Percentiles rank a stretch among this genome's conserved stretches.
Evolutionary conservation across 2,888 invertebrate genomes (phyloP).

Genomic region (Orchesellides sinensis): DNA sequence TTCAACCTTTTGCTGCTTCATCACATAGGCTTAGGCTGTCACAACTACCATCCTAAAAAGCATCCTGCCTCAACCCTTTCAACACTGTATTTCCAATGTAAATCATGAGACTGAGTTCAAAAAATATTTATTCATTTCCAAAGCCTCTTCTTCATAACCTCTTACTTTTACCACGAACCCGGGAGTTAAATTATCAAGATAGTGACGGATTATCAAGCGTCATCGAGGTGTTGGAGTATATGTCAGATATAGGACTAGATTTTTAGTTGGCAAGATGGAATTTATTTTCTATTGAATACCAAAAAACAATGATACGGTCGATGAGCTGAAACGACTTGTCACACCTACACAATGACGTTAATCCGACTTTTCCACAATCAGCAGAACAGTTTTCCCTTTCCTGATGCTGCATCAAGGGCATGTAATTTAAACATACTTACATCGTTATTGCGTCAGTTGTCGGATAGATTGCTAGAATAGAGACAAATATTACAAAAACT

Average conservation of each 20-base stretch:
- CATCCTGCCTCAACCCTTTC: too few species aligned
- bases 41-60: too few species aligned
- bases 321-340: constrained; percentile 49
- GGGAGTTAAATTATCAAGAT: constrained; percentile 14
- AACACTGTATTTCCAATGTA: too few species aligned
- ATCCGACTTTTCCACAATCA: neutral
- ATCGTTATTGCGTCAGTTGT: constrained; percentile 9
- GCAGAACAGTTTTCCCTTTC: neutral
- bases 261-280: neutral
- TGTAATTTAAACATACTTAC: neutral
- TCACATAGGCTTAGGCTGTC: too few species aligned
- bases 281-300: neutral
- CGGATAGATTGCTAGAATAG: constrained; percentile 1
- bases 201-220: constrained; percentile 4
- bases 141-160: neutral
- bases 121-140: too few species aligned
- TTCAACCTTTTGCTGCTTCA: too few species aligned
- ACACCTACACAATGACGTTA: constrained; percentile 28
- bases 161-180: neutral
- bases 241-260: neutral
- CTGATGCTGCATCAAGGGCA: constrained; percentile 14
- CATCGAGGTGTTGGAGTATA: neutral
- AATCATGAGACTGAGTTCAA: too few species aligned
- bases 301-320: constrained; percentile 53
- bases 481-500: neutral